These are phyloP conservation scores for Onychorhynchus coronatus DNA, from an alignment of 2,113 vertebrate species.

Conservation along the genomic window DNA sequence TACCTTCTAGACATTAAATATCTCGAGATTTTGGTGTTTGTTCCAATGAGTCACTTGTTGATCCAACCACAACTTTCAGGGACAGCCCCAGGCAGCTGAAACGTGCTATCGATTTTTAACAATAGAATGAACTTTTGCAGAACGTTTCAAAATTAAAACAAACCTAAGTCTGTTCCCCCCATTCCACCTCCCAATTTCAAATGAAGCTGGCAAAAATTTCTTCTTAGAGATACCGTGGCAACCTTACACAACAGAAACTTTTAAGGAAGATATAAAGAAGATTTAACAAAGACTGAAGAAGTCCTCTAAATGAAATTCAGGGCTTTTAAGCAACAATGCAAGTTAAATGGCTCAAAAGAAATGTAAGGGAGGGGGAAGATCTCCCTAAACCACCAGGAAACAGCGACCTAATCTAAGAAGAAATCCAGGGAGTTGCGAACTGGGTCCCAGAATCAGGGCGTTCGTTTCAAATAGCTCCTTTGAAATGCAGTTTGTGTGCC, in stretches of 20 bases:
- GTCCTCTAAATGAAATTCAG: neutral
- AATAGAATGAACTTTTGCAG: neutral
- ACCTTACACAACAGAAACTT: neutral
- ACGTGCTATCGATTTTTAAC: neutral
- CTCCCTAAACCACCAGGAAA: accelerated
- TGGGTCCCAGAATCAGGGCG: neutral
- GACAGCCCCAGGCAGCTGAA: neutral
- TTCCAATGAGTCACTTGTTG: neutral
- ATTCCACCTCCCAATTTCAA: neutral
- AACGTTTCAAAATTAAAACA: neutral
- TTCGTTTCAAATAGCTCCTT: neutral
- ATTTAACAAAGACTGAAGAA: neutral
- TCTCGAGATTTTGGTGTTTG: neutral
- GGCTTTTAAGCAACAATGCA: neutral
- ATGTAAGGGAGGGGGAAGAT: neutral
- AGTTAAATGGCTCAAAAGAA: neutral
- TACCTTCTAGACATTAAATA: no score
- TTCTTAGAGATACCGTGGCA: neutral
- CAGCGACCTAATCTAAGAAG: neutral
- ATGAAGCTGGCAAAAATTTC: neutral
- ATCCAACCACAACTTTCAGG: neutral
- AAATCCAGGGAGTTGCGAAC: neutral
- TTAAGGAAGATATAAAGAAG: neutral
- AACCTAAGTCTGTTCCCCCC: neutral
- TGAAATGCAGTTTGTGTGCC: neutral